Percentiles rank a stretch among this genome's conserved stretches.
These are phyloP conservation scores for Slavum lentiscoides DNA, from an alignment of 2,888 invertebrate genomes.

Conservation along the genomic window DNA sequence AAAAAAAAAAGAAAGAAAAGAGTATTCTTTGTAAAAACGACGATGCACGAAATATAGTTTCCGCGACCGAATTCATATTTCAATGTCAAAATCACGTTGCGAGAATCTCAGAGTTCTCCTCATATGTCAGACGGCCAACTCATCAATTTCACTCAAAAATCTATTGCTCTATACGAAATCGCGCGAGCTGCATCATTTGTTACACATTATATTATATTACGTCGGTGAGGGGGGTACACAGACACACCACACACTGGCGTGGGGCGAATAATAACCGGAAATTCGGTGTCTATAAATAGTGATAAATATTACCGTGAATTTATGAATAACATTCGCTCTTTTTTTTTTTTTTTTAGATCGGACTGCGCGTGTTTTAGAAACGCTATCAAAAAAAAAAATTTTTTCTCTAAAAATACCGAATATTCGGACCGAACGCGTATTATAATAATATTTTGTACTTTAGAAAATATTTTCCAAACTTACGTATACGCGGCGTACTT, in stretches of 20 bases:
- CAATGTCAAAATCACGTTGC: conserved; percentile 44
- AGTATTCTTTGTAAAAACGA: not conserved
- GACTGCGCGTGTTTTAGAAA: too few relatives aligned
- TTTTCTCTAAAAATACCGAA: too few relatives aligned
- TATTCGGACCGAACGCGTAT: too few relatives aligned
- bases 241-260: not conserved
- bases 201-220: conserved; percentile 6
- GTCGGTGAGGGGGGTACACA: too few relatives aligned
- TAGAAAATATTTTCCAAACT: too few relatives aligned
- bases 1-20: not conserved
- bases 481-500: too few relatives aligned
- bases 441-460: too few relatives aligned
- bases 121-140: conserved; percentile 23
- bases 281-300: not conserved
- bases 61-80: conserved; percentile 32
- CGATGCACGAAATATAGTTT: not conserved
- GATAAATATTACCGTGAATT: not conserved
- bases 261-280: not conserved
- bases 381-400: too few relatives aligned
- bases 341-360: too few relatives aligned
- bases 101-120: conserved; percentile 32
- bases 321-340: too few relatives aligned
- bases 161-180: not conserved
- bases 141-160: conserved; percentile 49
- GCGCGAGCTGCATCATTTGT: conserved; percentile 16